Conservation (phyloP, 2,888 invertebrate species). For the Anodontia alba region DNA sequence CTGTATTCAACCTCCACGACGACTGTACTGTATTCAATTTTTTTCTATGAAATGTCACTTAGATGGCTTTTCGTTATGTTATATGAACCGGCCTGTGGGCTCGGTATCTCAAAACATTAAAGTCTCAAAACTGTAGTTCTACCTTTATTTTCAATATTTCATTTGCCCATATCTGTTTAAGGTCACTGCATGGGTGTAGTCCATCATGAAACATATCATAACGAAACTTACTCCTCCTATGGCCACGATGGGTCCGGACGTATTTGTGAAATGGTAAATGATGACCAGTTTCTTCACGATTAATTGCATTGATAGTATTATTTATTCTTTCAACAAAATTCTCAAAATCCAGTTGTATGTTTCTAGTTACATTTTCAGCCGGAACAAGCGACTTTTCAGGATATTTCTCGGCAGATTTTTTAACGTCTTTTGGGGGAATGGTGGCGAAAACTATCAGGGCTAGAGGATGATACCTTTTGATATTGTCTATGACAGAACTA, state of each 20-base stretch:
- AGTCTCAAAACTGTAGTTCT: too few relatives aligned
- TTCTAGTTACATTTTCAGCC: neutral
- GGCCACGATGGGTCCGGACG: neutral
- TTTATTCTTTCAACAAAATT: neutral
- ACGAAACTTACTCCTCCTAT: neutral
- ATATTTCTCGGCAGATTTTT: neutral
- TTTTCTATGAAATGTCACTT: too few relatives aligned
- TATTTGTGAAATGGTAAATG: neutral
- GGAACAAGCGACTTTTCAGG: neutral
- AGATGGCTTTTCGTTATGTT: too few relatives aligned
- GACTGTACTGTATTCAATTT: too few relatives aligned
- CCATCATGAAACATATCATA: constrained; percentile 5
- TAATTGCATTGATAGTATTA: neutral
- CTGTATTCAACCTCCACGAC: too few relatives aligned
- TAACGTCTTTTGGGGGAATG: constrained; percentile 10
- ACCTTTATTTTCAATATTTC: neutral
- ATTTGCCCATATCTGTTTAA: neutral
- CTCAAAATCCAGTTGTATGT: neutral
- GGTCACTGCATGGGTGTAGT: neutral
- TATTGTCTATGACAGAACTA: neutral
- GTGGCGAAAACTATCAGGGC: neutral
- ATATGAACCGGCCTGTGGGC: too few relatives aligned
- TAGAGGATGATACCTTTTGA: neutral
- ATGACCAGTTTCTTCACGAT: neutral
- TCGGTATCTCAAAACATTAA: too few relatives aligned